Evolutionary conservation across 1,140 invertebrate genomes (phyloP).

Genomic region (Notospermus geniculatus): DNA sequence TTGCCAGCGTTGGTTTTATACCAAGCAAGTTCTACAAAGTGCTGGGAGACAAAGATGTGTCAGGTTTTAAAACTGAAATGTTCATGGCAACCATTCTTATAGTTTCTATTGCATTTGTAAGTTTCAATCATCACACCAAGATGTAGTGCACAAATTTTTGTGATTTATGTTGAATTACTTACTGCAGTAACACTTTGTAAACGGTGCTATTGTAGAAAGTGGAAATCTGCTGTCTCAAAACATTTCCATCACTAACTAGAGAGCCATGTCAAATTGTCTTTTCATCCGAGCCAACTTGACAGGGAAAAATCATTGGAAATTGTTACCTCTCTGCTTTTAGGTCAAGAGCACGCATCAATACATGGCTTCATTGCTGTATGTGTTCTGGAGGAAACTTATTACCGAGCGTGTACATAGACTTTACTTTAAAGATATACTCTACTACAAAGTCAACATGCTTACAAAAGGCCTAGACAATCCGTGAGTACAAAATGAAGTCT

Average conservation of each 20-base stretch:
- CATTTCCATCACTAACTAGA: too few species aligned
- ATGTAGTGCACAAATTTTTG: too few species aligned
- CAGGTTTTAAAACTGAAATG: slow-evolving; percentile 54
- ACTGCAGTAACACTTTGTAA: too few species aligned
- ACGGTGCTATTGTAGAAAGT: too few species aligned
- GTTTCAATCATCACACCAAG: slow-evolving; percentile 26
- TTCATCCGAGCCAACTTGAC: too few species aligned
- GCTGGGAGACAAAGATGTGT: slow-evolving; percentile 57
- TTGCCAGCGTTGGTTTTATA: slow-evolving; percentile 61
- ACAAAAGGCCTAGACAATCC: slow-evolving; percentile 60
- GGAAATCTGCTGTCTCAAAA: too few species aligned
- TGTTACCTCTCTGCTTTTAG: slow-evolving; percentile 33
- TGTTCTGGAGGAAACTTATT: slow-evolving; percentile 57
- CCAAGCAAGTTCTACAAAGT: slow-evolving; percentile 60
- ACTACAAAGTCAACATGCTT: slow-evolving; percentile 60
- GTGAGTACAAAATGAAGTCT: too few species aligned
- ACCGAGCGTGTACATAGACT: slow-evolving; percentile 54
- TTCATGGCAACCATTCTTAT: slow-evolving; percentile 54
- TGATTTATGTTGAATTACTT: too few species aligned
- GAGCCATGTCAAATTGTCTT: too few species aligned
- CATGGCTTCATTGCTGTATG: slow-evolving; percentile 55
- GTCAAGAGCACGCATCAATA: slow-evolving; percentile 53
- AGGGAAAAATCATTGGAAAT: too few species aligned
- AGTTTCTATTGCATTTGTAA: slow-evolving; percentile 58
- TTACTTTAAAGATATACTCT: slow-evolving; percentile 59